A percentile compares a stretch with the other conserved stretches of the same genome.
These are phyloP conservation scores for Macrostomum cliftonense DNA, from an alignment of 2,888 invertebrate species.

Conservation along the genomic window DNA sequence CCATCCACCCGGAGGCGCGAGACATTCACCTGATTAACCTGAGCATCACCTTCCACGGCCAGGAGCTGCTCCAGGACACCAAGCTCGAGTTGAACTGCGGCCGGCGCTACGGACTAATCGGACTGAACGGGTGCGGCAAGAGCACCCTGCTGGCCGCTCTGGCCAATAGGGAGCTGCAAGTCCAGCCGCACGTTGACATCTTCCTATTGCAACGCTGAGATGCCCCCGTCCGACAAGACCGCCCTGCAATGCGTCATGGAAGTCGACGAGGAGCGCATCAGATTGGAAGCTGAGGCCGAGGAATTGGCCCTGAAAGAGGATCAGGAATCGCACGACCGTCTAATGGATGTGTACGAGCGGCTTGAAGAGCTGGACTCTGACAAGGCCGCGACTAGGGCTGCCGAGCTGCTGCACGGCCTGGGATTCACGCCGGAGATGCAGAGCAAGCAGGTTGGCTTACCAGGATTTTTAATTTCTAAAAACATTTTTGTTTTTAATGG, in stretches of 20 bases:
- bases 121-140: slow-evolving; percentile 93
- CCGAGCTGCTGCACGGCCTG: slow-evolving; percentile 79
- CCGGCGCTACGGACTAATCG: slow-evolving; percentile 71
- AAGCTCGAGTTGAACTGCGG: slow-evolving; percentile 90
- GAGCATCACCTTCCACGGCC: slow-evolving; percentile 91
- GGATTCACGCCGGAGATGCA: slow-evolving; percentile 63
- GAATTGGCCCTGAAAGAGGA: slow-evolving; percentile 62
- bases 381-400: slow-evolving; percentile 79
- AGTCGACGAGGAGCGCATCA: slow-evolving; percentile 76
- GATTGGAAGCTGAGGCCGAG: slow-evolving; percentile 77
- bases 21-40: slow-evolving; percentile 89
- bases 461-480: too few relatives aligned
- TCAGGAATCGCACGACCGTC: slow-evolving; percentile 72
- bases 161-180: slow-evolving; percentile 75
- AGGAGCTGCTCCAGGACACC: slow-evolving; percentile 82
- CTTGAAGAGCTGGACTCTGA: slow-evolving; percentile 88
- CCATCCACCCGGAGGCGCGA: slow-evolving; percentile 79
- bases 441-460: slow-evolving; percentile 48
- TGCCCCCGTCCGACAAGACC: slow-evolving; percentile 89
- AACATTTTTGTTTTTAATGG: too few relatives aligned
- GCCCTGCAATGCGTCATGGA: slow-evolving; percentile 92
- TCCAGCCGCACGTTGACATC: slow-evolving; percentile 88
- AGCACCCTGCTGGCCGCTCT: slow-evolving; percentile 76
- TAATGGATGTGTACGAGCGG: slow-evolving; percentile 91
- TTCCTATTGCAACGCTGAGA: slow-evolving; percentile 88